Percentiles rank a stretch among this genome's conserved stretches.
Evolutionary conservation across 2,797 vertebrate species (phyloP).

Genomic region (Sebastes matsubarae): DNA sequence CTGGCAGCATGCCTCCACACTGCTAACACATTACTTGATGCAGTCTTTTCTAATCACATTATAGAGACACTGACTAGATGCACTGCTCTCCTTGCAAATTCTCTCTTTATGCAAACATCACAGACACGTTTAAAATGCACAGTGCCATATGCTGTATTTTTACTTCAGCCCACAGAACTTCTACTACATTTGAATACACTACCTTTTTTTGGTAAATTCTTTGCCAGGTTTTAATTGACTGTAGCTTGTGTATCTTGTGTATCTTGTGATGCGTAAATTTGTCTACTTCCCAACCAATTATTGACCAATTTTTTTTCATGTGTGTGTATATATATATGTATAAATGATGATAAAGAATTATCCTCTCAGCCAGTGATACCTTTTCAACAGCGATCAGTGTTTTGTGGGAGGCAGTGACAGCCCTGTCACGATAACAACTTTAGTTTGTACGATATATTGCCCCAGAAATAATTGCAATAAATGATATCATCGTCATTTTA

Average conservation of each 20-base stretch:
- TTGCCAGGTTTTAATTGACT: background rate
- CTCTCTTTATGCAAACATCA: background rate
- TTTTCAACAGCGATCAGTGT: background rate
- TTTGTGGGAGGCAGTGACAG: background rate
- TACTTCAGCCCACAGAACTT: background rate
- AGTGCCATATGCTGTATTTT: background rate
- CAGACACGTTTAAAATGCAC: background rate
- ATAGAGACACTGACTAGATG: background rate
- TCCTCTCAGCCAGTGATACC: background rate
- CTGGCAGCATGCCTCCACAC: background rate
- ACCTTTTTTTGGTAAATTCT: background rate
- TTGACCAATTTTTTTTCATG: background rate
- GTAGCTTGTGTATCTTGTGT: background rate
- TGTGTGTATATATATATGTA: background rate
- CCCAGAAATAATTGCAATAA: background rate
- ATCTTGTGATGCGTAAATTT: background rate
- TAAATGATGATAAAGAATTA: background rate
- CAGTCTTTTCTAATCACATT: constrained; percentile 12
- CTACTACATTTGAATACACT: background rate
- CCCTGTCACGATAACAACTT: background rate
- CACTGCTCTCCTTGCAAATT: background rate
- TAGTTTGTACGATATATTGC: background rate
- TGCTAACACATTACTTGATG: constrained; percentile 3
- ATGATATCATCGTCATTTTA: too few relatives aligned
- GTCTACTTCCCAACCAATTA: background rate